Conservation (phyloP, 1,140 invertebrate genomes). For the Megathymus violae region DNA sequence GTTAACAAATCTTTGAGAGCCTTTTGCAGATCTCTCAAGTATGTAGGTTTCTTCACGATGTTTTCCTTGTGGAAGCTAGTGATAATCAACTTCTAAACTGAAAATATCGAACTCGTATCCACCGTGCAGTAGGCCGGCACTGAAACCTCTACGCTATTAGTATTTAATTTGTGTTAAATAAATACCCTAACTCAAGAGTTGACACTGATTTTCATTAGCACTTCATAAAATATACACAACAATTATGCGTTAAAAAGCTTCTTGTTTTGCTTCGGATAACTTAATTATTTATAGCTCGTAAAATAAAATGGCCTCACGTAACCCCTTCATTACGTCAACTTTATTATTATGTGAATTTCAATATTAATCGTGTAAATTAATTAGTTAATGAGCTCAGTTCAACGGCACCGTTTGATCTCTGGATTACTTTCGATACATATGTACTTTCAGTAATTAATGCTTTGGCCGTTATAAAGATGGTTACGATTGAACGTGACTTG, state of each 20-base stretch:
- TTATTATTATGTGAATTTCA: conserved; percentile 36
- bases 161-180: too few species aligned
- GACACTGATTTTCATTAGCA: background rate
- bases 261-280: conserved; percentile 11
- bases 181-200: too few species aligned
- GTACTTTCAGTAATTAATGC: background rate
- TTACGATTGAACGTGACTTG: too few species aligned
- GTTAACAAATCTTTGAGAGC: too few species aligned
- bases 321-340: conserved; percentile 31
- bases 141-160: too few species aligned
- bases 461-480: too few species aligned
- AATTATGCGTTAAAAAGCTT: conserved; percentile 3
- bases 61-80: too few species aligned
- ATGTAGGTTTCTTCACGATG: too few species aligned
- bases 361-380: conserved; percentile 28
- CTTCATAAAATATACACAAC: background rate
- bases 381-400: conserved; percentile 31
- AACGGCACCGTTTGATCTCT: conserved; percentile 21
- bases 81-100: too few species aligned
- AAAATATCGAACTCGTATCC: too few species aligned
- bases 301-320: conserved; percentile 22
- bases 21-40: too few species aligned
- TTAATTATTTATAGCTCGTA: conserved; percentile 23
- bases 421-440: conserved; percentile 1
- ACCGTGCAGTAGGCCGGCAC: too few species aligned